A percentile compares a stretch with the other conserved stretches of the same genome.
These are phyloP conservation scores for Pteropus alecto DNA, from an alignment of 2,113 vertebrate genomes.

Conservation along the genomic window DNA sequence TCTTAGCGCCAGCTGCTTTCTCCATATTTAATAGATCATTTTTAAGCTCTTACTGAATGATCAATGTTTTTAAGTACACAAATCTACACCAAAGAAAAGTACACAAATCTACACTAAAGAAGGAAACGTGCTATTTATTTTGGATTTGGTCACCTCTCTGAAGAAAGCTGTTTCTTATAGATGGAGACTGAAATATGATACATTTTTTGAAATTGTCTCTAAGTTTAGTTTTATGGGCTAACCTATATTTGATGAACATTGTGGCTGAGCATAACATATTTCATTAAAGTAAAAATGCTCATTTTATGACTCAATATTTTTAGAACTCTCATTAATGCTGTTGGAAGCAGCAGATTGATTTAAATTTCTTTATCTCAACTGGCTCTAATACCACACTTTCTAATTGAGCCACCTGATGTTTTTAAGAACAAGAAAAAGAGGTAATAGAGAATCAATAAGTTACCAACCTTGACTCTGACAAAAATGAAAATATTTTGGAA, in stretches of 20 bases:
- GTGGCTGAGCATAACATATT: neutral
- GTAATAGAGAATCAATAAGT: neutral
- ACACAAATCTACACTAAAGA: constrained; percentile 17
- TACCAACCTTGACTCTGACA: neutral
- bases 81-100: constrained; percentile 28
- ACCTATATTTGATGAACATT: neutral
- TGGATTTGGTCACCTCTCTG: neutral
- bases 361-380: neutral
- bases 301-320: neutral
- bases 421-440: constrained; percentile 6
- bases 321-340: constrained; percentile 11
- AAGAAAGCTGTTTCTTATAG: neutral
- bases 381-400: neutral
- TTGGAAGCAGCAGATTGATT: constrained; percentile 19
- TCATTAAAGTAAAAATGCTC: constrained; percentile 20
- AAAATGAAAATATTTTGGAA: neutral
- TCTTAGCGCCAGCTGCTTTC: constrained; percentile 41
- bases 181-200: neutral
- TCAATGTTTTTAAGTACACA: constrained; percentile 32
- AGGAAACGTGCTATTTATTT: constrained; percentile 47
- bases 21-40: constrained; percentile 48
- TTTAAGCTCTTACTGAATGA: constrained; percentile 21
- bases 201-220: neutral
- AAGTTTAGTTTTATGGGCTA: neutral
- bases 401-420: constrained; percentile 30